These are phyloP conservation scores for Drosophila histrio DNA, from an alignment of 2,888 invertebrate species.

Conservation along the genomic window DNA sequence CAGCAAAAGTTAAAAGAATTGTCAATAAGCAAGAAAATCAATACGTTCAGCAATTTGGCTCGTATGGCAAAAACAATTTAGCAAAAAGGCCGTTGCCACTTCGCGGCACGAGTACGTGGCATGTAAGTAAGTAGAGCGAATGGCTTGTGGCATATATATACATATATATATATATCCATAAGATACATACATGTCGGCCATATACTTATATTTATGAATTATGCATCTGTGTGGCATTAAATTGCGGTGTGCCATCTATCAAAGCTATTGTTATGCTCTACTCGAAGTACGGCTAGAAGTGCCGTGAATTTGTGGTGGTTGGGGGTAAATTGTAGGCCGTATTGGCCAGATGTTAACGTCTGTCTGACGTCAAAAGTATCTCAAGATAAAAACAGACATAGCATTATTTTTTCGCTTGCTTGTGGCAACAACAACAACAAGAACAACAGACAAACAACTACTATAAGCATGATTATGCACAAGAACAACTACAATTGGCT, in stretches of 20 bases:
- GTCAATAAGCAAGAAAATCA: slow-evolving; percentile 27
- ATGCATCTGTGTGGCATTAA: slow-evolving; percentile 57
- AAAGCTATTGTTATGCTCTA: slow-evolving; percentile 56
- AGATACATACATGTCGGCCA: slow-evolving; percentile 46
- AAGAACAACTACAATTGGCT: slow-evolving; percentile 48
- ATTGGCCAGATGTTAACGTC: slow-evolving; percentile 62
- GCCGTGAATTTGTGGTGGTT: neutral
- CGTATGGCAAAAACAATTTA: slow-evolving; percentile 59
- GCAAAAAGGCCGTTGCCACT: slow-evolving; percentile 21
- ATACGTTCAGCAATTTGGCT: slow-evolving; percentile 40
- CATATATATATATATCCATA: slow-evolving; percentile 36
- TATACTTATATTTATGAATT: slow-evolving; percentile 56
- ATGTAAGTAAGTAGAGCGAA: slow-evolving; percentile 17
- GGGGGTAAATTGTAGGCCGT: slow-evolving; percentile 1
- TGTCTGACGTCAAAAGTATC: slow-evolving; percentile 61
- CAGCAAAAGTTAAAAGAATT: slow-evolving; percentile 21
- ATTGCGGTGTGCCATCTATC: slow-evolving; percentile 57
- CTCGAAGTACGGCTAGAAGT: slow-evolving; percentile 4
- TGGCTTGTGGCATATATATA: slow-evolving; percentile 26
- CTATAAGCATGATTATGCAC: slow-evolving; percentile 5
- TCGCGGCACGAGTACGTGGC: slow-evolving; percentile 21
- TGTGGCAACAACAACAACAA: slow-evolving; percentile 10
- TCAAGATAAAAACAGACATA: slow-evolving; percentile 23
- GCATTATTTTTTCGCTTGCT: slow-evolving; percentile 4
- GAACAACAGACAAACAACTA: no score